These are phyloP conservation scores for Aeoliscus strigatus DNA, from an alignment of 2,797 vertebrate genomes.

Conservation along the genomic window DNA sequence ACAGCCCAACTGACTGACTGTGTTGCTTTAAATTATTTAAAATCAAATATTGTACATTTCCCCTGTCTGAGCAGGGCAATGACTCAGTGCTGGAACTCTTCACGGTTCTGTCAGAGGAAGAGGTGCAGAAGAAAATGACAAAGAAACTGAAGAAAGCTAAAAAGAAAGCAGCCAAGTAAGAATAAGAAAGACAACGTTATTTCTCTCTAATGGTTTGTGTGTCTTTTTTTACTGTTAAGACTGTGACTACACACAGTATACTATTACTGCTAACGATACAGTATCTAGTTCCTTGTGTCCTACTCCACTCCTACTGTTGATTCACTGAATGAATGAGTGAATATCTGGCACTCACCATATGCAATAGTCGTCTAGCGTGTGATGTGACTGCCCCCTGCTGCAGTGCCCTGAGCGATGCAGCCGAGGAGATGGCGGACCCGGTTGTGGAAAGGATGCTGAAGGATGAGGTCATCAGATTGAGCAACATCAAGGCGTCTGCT, in stretches of 20 bases:
- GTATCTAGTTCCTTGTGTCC: too few relatives aligned
- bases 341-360: neutral
- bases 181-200: neutral
- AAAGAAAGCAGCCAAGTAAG: conserved; percentile 86
- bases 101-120: conserved; percentile 80
- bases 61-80: conserved; percentile 74
- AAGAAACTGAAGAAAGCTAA: conserved; percentile 88
- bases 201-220: too few relatives aligned
- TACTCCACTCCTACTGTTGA: neutral
- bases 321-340: neutral
- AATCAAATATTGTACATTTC: fast-evolving
- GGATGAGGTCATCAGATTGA: conserved; percentile 84
- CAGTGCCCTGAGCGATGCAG: conserved; percentile 71
- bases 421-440: conserved; percentile 48
- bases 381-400: conserved; percentile 20
- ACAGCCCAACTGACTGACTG: too few relatives aligned
- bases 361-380: neutral
- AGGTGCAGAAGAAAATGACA: conserved; percentile 82
- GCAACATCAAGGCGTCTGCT: conserved; percentile 83
- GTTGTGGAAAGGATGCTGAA: conserved; percentile 68
- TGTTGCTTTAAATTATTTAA: too few relatives aligned
- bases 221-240: too few relatives aligned
- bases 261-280: too few relatives aligned
- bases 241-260: too few relatives aligned
- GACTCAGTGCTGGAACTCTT: conserved; percentile 87